phyloP scores from a whole-genome alignment of 2,888 invertebrate genomes.

The Eupithecia vulgata region DNA sequence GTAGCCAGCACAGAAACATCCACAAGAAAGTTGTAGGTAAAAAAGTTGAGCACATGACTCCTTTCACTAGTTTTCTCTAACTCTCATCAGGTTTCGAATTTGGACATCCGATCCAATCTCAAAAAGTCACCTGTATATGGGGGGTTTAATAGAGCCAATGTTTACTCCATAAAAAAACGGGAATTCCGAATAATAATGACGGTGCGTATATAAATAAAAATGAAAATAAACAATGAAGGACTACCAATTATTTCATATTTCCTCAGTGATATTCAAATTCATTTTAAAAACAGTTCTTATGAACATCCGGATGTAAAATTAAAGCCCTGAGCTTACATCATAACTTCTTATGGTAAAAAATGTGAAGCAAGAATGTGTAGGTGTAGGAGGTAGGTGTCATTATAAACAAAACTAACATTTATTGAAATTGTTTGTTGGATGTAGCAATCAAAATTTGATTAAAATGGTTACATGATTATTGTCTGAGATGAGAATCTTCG shows the following conservation, averaged over 20 bases:
- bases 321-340: constrained; percentile 32
- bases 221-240: not conserved
- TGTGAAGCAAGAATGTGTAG: constrained; percentile 9
- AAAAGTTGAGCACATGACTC: too few species aligned
- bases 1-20: too few species aligned
- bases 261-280: not conserved
- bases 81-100: too few species aligned
- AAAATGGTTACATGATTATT: not conserved
- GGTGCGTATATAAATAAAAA: not conserved
- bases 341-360: constrained; percentile 26
- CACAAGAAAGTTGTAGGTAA: too few species aligned
- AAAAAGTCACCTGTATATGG: too few species aligned
- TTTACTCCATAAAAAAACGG: not conserved
- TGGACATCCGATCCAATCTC: too few species aligned
- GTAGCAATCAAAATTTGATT: constrained; percentile 20
- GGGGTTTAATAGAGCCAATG: not conserved
- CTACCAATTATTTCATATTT: not conserved
- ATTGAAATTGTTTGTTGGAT: constrained; percentile 12
- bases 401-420: constrained; percentile 23
- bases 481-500: not conserved
- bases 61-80: too few species aligned
- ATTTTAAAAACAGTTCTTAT: not conserved
- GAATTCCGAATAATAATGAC: not conserved
- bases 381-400: constrained; percentile 22
- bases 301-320: constrained; percentile 32